A percentile compares a stretch with the other conserved stretches of the same genome.
phyloP scores from a whole-genome alignment of 2,888 invertebrate species.

The Spatulosminthurus flaviceps region DNA sequence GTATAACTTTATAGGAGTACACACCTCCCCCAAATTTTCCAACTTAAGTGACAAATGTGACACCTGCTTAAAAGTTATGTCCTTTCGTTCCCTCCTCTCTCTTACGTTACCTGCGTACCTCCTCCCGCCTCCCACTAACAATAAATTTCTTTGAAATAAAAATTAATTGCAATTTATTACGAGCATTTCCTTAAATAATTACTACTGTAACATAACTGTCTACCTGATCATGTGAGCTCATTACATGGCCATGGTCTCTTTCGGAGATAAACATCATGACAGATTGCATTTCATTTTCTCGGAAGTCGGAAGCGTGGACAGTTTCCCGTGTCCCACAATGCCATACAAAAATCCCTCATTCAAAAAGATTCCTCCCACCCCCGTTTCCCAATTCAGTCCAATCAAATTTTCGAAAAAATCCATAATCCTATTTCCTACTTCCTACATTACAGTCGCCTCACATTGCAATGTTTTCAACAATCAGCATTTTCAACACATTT shows the following conservation, averaged over 20 bases:
- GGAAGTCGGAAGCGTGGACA: slow-evolving; percentile 28
- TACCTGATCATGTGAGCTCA: not conserved
- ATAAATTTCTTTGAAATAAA: slow-evolving; percentile 13
- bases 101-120: not conserved
- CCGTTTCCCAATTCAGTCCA: too few species aligned
- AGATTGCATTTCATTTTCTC: slow-evolving; percentile 15
- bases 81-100: slow-evolving; percentile 2
- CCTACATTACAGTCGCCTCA: too few species aligned
- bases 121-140: not conserved
- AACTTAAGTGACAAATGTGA: slow-evolving; percentile 26
- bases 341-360: not conserved
- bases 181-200: not conserved
- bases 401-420: too few species aligned
- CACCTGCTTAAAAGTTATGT: slow-evolving; percentile 10
- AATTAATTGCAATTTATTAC: slow-evolving; percentile 38
- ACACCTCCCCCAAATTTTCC: too few species aligned
- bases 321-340: not conserved
- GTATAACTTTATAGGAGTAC: too few species aligned
- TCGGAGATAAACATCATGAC: slow-evolving; percentile 12
- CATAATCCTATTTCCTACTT: too few species aligned
- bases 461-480: too few species aligned
- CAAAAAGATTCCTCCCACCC: not conserved
- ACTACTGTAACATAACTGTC: not conserved
- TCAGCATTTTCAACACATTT: too few species aligned
- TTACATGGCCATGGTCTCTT: not conserved